Evolutionary conservation across 2,888 invertebrate species (phyloP).

Genomic region (Diaperis boleti): DNA sequence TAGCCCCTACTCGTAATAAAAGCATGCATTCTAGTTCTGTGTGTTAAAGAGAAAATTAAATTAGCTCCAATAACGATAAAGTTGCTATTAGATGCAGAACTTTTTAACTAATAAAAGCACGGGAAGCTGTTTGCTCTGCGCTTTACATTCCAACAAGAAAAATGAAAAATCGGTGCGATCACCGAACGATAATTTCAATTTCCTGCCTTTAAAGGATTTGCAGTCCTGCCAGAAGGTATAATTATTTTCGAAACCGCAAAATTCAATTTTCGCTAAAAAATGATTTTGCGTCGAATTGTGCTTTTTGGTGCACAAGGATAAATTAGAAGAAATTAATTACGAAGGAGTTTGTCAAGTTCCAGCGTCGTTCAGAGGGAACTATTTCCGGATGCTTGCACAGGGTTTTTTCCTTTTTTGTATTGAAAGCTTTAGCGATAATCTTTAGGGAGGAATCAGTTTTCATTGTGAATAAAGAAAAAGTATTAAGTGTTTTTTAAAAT

Average conservation of each 20-base stretch:
- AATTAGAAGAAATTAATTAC: neutral
- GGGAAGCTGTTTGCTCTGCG: too few species aligned
- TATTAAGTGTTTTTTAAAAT: neutral
- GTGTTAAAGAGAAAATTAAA: too few species aligned
- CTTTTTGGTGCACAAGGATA: neutral
- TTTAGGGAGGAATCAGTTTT: too few species aligned
- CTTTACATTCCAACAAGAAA: too few species aligned
- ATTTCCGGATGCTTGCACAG: neutral
- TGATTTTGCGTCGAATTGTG: neutral
- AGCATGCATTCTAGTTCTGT: too few species aligned
- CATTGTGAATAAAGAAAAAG: neutral
- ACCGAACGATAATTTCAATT: neutral
- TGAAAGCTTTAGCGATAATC: too few species aligned
- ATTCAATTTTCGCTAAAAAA: neutral
- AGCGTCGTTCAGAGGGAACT: neutral
- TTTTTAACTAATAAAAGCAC: too few species aligned
- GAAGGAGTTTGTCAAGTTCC: too few species aligned
- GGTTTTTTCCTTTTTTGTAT: neutral
- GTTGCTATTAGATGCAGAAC: too few species aligned
- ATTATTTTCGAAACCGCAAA: neutral
- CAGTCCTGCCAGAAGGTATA: neutral
- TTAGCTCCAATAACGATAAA: too few species aligned
- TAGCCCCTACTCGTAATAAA: too few species aligned
- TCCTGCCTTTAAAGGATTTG: neutral
- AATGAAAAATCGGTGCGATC: neutral